Base-by-base conservation (phyloP, 1,140 invertebrate genomes). In the Drosophila chauvacae region DNA sequence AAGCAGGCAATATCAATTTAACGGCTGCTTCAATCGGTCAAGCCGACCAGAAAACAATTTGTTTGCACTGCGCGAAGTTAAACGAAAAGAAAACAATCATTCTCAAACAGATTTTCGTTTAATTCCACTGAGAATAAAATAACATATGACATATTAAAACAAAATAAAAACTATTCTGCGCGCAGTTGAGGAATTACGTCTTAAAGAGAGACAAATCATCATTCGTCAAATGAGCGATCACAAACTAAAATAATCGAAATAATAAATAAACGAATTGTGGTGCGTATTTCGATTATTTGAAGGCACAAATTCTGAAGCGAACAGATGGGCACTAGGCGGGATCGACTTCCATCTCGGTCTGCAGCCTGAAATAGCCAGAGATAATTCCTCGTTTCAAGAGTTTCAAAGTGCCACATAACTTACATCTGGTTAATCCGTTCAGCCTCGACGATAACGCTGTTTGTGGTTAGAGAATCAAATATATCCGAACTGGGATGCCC, bases 271-370 rank as follows among this genome's bases (percentile, higher is more conserved):
- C 0, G 33, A 13, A 51, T 13, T 7, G 28, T 51, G 3, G 16
- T 42, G 7, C 16, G 3, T 2, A 13, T 35, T 35, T 35, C 59
- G 13, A 62, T 37, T n/a, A 6, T 14, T 26, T 20, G 47, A 58
- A 26, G 11, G 28, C 35, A 20, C 10, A 28, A 41, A 39, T 68
- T 51, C 4, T 53, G 4, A 10, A 16, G 9, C n/a, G 16, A 42
- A 10, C 5, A n/a, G 14, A 9, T 35, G 4, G 4, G 16, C 20
- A 50, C 35, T 63, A 64, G 4, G 0, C 14, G 10, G 9, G 16
- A 51, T 79, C 69, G 14, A 47, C 44, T 0, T 82, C 65, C 75
- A 86, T 87, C 10, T 50, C 65, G 16, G 35, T n/a, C 20, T 65
- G 30, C 30, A 86, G 16, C 9, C 82, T 86, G 59, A 30, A 83